A percentile compares a stretch with the other conserved stretches of the same genome.
Conservation (phyloP, 2,113 vertebrate genomes). For the Passer domesticus region DNA sequence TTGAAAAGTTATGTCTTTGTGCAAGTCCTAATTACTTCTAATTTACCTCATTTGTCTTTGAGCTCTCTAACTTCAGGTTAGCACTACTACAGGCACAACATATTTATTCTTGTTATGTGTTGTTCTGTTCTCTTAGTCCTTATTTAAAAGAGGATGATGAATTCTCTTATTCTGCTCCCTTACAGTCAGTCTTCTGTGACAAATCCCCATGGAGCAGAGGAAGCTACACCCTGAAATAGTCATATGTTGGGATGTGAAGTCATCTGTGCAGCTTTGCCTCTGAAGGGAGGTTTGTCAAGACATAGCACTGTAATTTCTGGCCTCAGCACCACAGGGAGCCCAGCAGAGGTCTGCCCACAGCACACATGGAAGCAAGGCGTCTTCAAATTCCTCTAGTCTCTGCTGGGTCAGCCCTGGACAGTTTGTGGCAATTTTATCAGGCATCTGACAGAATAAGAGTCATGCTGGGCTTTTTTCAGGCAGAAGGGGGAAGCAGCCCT, state of each 20-base stretch:
- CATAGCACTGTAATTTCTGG: not conserved
- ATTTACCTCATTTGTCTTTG: slow-evolving; percentile 8
- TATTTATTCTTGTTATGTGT: not conserved
- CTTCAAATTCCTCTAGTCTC: not conserved
- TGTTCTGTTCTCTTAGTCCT: not conserved
- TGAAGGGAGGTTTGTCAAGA: not conserved
- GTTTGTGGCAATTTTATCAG: not conserved
- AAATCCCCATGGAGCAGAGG: not conserved
- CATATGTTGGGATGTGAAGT: not conserved
- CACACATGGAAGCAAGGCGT: not conserved
- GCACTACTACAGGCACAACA: not conserved
- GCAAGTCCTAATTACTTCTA: not conserved
- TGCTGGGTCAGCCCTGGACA: not conserved
- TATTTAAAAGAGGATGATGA: not conserved
- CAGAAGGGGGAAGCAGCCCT: not conserved
- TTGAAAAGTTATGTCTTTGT: not conserved
- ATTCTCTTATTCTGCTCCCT: not conserved
- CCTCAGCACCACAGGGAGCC: not conserved
- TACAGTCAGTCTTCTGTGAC: not conserved
- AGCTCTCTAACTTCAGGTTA: not conserved
- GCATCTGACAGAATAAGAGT: not conserved
- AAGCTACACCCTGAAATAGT: slow-evolving; percentile 36
- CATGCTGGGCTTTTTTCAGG: not conserved
- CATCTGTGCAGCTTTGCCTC: not conserved
- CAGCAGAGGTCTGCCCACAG: not conserved